Percentiles rank a stretch among this genome's conserved stretches.
Evolutionary conservation across 2,797 vertebrate genomes (phyloP).

Genomic region (Gadopsis marmoratus): DNA sequence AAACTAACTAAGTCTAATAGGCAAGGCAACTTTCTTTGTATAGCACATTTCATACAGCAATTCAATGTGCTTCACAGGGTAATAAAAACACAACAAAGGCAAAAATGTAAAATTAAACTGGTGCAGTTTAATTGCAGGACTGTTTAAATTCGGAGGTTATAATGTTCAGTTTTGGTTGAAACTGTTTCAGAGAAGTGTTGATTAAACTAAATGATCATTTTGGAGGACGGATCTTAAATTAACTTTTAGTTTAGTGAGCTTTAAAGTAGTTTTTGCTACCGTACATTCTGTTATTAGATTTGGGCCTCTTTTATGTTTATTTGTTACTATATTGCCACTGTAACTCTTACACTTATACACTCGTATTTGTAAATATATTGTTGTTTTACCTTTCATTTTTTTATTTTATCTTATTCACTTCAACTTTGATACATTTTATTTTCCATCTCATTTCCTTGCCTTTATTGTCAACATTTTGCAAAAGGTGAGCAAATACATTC

Average conservation of each 20-base stretch:
- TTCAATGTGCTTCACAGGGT: no score
- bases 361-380: not conserved
- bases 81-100: no score
- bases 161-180: no score
- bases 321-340: not conserved
- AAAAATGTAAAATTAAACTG: no score
- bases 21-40: no score
- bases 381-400: not conserved
- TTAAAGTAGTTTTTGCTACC: not conserved
- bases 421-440: not conserved
- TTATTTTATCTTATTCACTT: not conserved
- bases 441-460: not conserved
- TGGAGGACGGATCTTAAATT: not conserved
- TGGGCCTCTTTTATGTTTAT: not conserved
- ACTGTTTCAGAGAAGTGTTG: not conserved
- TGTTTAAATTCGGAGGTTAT: no score
- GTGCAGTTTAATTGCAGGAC: no score
- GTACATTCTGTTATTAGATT: not conserved
- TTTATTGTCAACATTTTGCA: not conserved
- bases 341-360: no score
- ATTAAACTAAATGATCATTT: not conserved
- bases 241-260: not conserved
- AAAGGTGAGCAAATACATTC: slow-evolving; percentile 22
- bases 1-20: not conserved
- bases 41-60: no score